Conservation (phyloP, 2,888 invertebrate species). For the Noctua janthe region DNA sequence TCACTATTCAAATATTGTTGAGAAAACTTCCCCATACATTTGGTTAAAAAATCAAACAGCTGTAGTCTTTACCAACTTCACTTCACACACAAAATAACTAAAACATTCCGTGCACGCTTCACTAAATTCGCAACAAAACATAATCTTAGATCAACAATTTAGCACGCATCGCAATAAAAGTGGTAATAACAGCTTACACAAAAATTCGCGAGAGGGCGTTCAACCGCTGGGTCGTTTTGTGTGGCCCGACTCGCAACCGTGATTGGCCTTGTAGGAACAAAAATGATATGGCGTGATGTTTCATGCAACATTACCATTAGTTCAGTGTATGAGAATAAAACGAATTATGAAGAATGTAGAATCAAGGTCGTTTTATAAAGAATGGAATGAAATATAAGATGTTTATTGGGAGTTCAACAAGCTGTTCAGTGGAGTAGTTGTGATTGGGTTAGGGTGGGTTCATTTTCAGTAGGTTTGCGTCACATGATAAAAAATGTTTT, state of each 20-base stretch:
- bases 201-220: constrained; percentile 59
- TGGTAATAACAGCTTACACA: constrained; percentile 49
- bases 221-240: constrained; percentile 62
- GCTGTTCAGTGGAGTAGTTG: background rate
- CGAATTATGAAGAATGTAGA: constrained; percentile 27
- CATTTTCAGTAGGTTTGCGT: background rate
- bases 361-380: constrained; percentile 37
- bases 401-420: background rate
- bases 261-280: constrained; percentile 54
- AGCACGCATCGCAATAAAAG: constrained; percentile 58
- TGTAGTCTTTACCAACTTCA: background rate
- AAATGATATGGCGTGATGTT: constrained; percentile 65
- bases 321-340: constrained; percentile 46
- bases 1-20: no score
- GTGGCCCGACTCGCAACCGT: constrained; percentile 53
- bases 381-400: constrained; percentile 26
- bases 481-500: background rate
- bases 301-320: constrained; percentile 57
- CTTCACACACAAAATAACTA: constrained; percentile 16
- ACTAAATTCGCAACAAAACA: constrained; percentile 48
- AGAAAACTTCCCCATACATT: background rate
- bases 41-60: background rate
- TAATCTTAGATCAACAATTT: constrained; percentile 66
- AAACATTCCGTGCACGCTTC: constrained; percentile 53
- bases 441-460: background rate